Conservation (phyloP, 2,797 vertebrate genomes). For the Galagoides demidoff region DNA sequence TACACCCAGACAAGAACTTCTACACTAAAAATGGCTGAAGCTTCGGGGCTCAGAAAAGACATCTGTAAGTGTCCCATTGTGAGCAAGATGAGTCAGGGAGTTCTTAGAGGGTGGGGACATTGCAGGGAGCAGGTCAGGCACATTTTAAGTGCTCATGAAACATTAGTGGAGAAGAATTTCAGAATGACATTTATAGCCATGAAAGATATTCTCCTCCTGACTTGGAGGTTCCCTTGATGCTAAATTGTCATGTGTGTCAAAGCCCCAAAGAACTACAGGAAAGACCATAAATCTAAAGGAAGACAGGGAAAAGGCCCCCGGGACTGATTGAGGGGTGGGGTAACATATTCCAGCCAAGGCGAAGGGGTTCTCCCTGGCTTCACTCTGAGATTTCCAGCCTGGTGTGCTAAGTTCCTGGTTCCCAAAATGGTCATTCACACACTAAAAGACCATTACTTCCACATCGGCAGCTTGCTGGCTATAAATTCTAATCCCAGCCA, state of each 20-base stretch:
- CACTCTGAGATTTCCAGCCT: constrained; percentile 27
- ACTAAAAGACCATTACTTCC: constrained; percentile 34
- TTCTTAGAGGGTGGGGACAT: background rate
- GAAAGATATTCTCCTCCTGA: constrained; percentile 51
- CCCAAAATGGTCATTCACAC: constrained; percentile 60
- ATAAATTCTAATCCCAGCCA: constrained; percentile 55
- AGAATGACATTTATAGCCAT: constrained; percentile 51
- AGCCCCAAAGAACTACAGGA: constrained; percentile 29
- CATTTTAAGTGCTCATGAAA: background rate
- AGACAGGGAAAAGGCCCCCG: constrained; percentile 33
- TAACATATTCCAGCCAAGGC: constrained; percentile 37
- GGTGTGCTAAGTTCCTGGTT: constrained; percentile 4
- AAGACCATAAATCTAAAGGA: constrained; percentile 63
- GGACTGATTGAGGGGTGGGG: background rate
- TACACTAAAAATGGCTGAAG: background rate
- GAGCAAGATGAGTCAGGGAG: background rate
- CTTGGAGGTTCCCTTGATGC: constrained; percentile 52
- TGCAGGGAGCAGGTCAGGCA: background rate
- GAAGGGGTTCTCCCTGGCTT: background rate
- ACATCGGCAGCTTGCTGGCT: constrained; percentile 47
- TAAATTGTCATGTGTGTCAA: constrained; percentile 24
- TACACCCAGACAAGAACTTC: background rate
- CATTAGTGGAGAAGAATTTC: constrained; percentile 53
- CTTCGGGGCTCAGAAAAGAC: background rate
- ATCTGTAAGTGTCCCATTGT: background rate